Base-by-base conservation (phyloP, 2,888 invertebrate species). In the Drosophila dives region DNA sequence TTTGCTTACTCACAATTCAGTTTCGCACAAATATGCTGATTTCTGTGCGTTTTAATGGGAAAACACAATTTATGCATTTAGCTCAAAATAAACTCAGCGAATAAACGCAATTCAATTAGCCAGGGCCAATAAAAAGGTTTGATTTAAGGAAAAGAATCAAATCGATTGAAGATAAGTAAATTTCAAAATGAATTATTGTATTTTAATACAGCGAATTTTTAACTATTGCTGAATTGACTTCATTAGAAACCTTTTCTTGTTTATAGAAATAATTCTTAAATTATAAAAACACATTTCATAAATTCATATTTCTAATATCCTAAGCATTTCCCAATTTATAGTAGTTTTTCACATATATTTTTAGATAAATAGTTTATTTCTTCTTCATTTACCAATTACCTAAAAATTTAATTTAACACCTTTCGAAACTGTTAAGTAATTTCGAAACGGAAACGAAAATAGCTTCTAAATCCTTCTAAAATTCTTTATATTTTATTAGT, bases 31-130 rank as follows among this genome's bases (percentile, higher is more conserved):
- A 23, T 23, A 23, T 70, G 29, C 40, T 55, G 77, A 81, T 85
- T 69, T 65, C 55, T 61, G 69, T 45, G 50, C 51, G 49, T 78
- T 63, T 64, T 23, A 69, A 75, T 58, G 51, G 32, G 15, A 8
- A 33, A 29, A 15, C 20, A 26, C 23, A 20, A 59, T 61, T 66
- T 62, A 60, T 81, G 80, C 75, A 79, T 71, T 66, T 68, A 64
- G 54, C 58, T 58, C 38, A 58, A 49, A 40, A 40, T 20, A 60
- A 42, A 50, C 36, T 36, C 38, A 50, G 3, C n/a, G 29, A 55
- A 29, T 29, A 33, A 7, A n/a, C 23, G 23, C 45, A 49, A 26
- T 42, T 55, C 49, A 67, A 67, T 67, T 66, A 49, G 67, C 20
- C 53, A n/a, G 23, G n/a, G n/a, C 48, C 20, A 45, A 64, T 42